A percentile compares a stretch with the other conserved stretches of the same genome.
These are phyloP conservation scores for Myotis yumanensis DNA, from an alignment of 2,113 vertebrate genomes.

Conservation along the genomic window DNA sequence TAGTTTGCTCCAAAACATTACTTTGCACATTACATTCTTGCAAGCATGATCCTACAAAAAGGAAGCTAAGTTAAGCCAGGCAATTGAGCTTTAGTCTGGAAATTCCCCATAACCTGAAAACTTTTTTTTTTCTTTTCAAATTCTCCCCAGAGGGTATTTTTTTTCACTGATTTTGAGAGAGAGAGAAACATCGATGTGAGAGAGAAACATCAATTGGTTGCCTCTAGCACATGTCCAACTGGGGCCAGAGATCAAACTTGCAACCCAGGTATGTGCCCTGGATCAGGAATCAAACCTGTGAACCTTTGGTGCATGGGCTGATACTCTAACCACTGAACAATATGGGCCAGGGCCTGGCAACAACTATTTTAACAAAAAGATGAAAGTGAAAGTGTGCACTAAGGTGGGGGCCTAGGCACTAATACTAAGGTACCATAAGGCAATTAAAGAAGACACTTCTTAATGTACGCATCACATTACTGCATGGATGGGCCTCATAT, in stretches of 20 bases:
- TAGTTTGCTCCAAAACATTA: not conserved
- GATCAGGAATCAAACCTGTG: too few relatives aligned
- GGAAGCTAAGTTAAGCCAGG: not conserved
- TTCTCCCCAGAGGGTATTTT: too few relatives aligned
- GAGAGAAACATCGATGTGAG: too few relatives aligned
- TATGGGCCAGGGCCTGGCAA: not conserved
- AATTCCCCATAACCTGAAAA: not conserved
- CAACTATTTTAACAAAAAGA: not conserved
- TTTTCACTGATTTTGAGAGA: too few relatives aligned
- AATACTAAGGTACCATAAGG: not conserved
- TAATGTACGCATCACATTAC: not conserved
- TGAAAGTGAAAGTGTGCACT: not conserved
- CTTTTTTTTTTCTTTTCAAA: too few relatives aligned
- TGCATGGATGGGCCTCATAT: not conserved
- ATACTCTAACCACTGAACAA: too few relatives aligned
- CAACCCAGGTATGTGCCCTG: too few relatives aligned
- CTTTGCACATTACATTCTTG: not conserved
- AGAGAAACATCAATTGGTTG: too few relatives aligned
- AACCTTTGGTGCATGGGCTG: too few relatives aligned
- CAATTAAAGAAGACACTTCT: not conserved
- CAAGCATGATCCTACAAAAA: not conserved
- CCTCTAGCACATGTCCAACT: too few relatives aligned
- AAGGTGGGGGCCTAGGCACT: too few relatives aligned
- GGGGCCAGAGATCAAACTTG: too few relatives aligned
- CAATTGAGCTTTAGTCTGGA: not conserved